Evolutionary conservation across 2,888 invertebrate species (phyloP).

Genomic region (Cremastinae sp.): DNA sequence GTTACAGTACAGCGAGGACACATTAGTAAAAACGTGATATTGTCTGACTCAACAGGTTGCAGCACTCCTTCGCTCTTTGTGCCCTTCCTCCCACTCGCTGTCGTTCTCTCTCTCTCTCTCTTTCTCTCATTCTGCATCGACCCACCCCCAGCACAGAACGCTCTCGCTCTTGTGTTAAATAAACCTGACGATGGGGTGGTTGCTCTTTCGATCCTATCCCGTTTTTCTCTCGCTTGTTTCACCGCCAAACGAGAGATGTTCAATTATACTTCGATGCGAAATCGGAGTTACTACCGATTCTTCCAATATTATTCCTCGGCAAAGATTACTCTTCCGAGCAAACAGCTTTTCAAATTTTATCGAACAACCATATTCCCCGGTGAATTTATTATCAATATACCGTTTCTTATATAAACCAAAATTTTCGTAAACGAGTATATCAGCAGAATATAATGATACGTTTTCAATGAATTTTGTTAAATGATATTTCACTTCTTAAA

Average conservation of each 20-base stretch:
- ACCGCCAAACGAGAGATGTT: neutral
- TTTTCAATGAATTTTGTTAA: too few species aligned
- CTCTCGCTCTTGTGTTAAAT: slow-evolving; percentile 71
- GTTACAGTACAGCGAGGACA: slow-evolving; percentile 58
- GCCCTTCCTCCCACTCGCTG: slow-evolving; percentile 58
- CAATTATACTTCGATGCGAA: neutral
- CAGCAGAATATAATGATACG: too few species aligned
- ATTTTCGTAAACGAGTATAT: too few species aligned
- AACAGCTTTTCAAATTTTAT: neutral
- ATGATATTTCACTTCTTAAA: too few species aligned
- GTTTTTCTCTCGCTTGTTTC: slow-evolving; percentile 27
- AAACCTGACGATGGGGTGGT: slow-evolving; percentile 73
- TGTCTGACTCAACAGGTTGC: slow-evolving; percentile 79
- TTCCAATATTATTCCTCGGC: neutral
- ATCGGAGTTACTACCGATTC: neutral
- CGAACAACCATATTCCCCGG: neutral
- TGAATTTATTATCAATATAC: too few species aligned
- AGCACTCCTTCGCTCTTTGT: slow-evolving; percentile 62
- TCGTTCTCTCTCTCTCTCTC: slow-evolving; percentile 21
- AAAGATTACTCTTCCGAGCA: neutral
- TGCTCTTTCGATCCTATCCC: slow-evolving; percentile 39
- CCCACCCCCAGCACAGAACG: slow-evolving; percentile 44
- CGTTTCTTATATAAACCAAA: too few species aligned
- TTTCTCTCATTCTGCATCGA: slow-evolving; percentile 13
- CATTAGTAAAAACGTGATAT: slow-evolving; percentile 80